phyloP scores from a whole-genome alignment of 2,888 invertebrate species.

The Buathra laborator region DNA sequence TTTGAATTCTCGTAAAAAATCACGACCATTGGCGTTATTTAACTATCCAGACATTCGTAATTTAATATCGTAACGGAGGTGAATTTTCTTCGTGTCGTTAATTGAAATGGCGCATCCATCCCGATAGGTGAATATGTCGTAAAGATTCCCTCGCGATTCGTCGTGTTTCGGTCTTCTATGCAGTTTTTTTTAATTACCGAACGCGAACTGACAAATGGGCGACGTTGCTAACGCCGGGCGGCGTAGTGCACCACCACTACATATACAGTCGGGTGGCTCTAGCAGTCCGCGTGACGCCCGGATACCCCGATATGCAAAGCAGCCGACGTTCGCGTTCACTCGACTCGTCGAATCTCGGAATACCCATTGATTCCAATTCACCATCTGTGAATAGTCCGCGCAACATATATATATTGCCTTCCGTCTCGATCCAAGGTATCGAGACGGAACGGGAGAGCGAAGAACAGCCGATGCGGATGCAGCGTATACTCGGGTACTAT shows the following conservation, averaged over 20 bases:
- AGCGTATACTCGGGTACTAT: background rate
- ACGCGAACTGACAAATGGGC: constrained; percentile 36
- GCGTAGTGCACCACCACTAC: background rate
- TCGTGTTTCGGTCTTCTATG: background rate
- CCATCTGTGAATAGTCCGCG: constrained; percentile 31
- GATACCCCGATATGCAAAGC: constrained; percentile 58
- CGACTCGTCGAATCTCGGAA: constrained; percentile 57
- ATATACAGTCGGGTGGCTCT: no score
- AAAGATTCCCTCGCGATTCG: background rate
- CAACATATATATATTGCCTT: background rate
- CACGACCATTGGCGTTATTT: no score
- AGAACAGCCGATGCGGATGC: background rate
- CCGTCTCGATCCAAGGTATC: background rate
- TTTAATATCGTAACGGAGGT: background rate
- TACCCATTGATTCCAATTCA: constrained; percentile 58
- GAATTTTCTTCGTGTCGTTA: background rate
- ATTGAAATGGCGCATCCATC: background rate
- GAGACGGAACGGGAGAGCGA: constrained; percentile 2
- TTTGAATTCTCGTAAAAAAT: no score
- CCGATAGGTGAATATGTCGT: background rate
- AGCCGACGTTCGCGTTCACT: constrained; percentile 32
- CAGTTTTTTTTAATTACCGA: constrained; percentile 45
- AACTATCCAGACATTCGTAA: no score
- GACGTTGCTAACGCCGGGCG: background rate
- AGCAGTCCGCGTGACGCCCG: constrained; percentile 18